Conservation (phyloP, 2,113 vertebrate species). For the Cavia porcellus region DNA sequence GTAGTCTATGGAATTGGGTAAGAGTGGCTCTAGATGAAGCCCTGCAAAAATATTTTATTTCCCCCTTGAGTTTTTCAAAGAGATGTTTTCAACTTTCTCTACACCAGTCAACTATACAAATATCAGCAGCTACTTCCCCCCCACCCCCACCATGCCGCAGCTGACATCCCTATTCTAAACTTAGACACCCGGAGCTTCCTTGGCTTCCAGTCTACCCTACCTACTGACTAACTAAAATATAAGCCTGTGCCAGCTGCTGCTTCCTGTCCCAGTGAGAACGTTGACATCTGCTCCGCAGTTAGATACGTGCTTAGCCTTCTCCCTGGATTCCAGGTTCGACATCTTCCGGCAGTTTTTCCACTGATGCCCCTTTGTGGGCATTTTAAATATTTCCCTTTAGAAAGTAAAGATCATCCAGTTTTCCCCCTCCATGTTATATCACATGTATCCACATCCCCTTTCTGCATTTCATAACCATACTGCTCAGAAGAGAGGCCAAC, state of each 20-base stretch:
- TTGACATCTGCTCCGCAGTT: background rate
- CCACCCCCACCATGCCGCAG: background rate
- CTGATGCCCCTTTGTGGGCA: background rate
- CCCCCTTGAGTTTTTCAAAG: conserved; percentile 7
- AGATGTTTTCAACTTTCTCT: conserved; percentile 10
- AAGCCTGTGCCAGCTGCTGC: background rate
- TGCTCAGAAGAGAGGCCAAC: background rate
- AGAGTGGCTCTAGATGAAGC: background rate
- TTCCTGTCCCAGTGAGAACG: background rate
- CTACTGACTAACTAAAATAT: background rate
- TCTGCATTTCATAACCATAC: background rate
- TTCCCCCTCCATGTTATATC: background rate
- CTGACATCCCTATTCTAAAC: background rate
- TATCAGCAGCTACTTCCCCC: background rate
- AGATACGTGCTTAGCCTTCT: background rate
- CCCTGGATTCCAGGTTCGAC: background rate
- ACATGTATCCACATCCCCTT: background rate
- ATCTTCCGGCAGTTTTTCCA: background rate
- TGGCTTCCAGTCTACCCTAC: background rate
- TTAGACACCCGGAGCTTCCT: background rate
- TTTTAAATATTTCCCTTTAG: background rate
- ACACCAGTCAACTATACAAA: background rate
- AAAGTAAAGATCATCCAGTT: background rate
- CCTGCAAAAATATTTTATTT: background rate
- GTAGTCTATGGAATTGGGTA: background rate